Base-by-base conservation (phyloP, 1,140 invertebrate species). In the Pachyrhynchus sulphureomaculatus region DNA sequence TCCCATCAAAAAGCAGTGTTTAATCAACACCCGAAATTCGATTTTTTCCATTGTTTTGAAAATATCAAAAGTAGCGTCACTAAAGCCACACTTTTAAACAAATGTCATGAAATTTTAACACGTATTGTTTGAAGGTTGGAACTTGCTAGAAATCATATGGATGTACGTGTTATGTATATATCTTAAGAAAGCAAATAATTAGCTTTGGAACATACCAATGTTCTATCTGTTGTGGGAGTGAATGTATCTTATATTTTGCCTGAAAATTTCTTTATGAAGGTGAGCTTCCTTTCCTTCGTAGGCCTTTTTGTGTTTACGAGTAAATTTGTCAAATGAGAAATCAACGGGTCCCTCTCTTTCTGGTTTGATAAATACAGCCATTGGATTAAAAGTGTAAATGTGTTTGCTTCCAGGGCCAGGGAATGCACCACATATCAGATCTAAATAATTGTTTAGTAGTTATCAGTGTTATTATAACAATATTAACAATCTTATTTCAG, bases 311-410 rank as follows among this genome's bases (percentile, higher is more conserved):
- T 98, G 93, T 42, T 83, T 84, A 0, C 68, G 79, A 67, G 87
- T 87, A 73, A 95, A 98, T 34, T 83, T 76, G 24, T 88, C 77
- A 77, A 97, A 98, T 70, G 88, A 86, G 42, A 82, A 77, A 33
- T 92, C 79, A 1, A 95, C 79, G 75, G 97, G 94, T 0, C 76
- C 69, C 36, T 90, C 86, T 29, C 84, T 75, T 65, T 82, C 79
- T 10, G 80, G 83, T 69, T 89, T 83, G 32, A 97, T 81, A 70
- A 93, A 97, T 80, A 98, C 95, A 41, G 82, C 84, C 87, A 98
- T 96, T 3, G 95, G 95, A 79, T 98, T 97, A 74, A 94, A 93
- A 1, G 88, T 90, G 49, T 88, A 86, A 70, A 87, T 79, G 68
- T 91, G 87, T 17, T 81, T 80, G 2, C 81, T 77, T 13, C 94